These are phyloP conservation scores for Python bivittatus DNA, from an alignment of 2,113 vertebrate species.

Conservation along the genomic window DNA sequence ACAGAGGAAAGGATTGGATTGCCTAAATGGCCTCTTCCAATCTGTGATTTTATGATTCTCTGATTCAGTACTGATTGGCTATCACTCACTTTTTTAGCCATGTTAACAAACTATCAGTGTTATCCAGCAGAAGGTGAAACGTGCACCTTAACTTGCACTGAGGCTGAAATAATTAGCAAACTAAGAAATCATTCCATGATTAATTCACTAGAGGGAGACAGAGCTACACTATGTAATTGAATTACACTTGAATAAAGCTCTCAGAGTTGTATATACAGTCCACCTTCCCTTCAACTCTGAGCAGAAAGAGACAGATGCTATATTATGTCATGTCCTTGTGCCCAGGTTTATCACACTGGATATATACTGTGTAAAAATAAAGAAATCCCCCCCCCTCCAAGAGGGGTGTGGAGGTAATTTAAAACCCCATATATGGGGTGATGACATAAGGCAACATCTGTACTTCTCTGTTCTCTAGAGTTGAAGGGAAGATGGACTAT, in stretches of 20 bases:
- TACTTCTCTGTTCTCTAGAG: background rate
- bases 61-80: background rate
- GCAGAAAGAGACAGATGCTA: background rate
- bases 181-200: background rate
- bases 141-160: background rate
- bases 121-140: background rate
- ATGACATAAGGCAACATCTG: background rate
- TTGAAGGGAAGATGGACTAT: background rate
- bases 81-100: background rate
- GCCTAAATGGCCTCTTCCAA: background rate
- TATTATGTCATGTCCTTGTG: background rate
- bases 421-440: background rate
- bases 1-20: background rate
- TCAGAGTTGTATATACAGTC: background rate
- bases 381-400: background rate
- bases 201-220: conserved; percentile 9
- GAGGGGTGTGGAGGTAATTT: background rate
- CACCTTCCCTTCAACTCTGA: background rate
- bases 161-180: conserved; percentile 1
- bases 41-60: background rate
- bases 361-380: background rate
- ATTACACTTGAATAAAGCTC: background rate
- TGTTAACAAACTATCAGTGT: background rate
- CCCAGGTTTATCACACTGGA: background rate
- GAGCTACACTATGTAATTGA: background rate